Base-by-base conservation (phyloP, 2,797 vertebrate species). In the Channallabes apus region DNA sequence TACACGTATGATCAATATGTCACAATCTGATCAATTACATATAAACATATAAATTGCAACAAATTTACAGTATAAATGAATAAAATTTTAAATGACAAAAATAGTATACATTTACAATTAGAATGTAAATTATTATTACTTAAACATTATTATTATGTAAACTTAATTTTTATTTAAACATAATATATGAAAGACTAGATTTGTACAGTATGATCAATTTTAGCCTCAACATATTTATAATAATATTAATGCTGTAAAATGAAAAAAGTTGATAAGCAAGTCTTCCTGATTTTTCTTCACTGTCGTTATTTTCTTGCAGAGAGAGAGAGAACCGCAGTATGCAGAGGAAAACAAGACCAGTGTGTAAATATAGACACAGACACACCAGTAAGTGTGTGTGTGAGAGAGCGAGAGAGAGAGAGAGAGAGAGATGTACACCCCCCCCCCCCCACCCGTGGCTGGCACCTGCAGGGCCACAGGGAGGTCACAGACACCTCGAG, bases 311-410 rank as follows among this genome's bases (percentile, higher is more conserved):
- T 38, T 41, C 20, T 20, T 46, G 20, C 68, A 69, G 68, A 71
- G 27, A 41, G 68, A 68, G 29, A 68, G 68, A 41, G 68, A 72
- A n/a, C n/a, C 32, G 80, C 62, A 32, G 79, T 22, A 46, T 64
- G 29, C 65, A 69, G 51, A 72, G 14, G 20, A 35, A 82, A 82
- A 72, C 67, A 72, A 59, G 54, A 68, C 14, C 51, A 51, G 67
- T 59, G 80, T 69, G 81, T 82, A 84, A 76, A 84, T 77, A 84
- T 62, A 85, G 64, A 69, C 51, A 22, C 83, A 84, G 29, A 79
- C 65, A 41, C 24, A 73, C 56, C 58, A 62, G n/a, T 15, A 73
- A 51, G 46, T 78, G 64, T 87, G 86, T 83, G 32, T 80, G 69
- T 81, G 88, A 81, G 69, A 83, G 69, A 1, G 75, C 4, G 84